phyloP scores from a whole-genome alignment of 2,888 invertebrate species.

The Pseudococcus jackbeardsleyi region DNA sequence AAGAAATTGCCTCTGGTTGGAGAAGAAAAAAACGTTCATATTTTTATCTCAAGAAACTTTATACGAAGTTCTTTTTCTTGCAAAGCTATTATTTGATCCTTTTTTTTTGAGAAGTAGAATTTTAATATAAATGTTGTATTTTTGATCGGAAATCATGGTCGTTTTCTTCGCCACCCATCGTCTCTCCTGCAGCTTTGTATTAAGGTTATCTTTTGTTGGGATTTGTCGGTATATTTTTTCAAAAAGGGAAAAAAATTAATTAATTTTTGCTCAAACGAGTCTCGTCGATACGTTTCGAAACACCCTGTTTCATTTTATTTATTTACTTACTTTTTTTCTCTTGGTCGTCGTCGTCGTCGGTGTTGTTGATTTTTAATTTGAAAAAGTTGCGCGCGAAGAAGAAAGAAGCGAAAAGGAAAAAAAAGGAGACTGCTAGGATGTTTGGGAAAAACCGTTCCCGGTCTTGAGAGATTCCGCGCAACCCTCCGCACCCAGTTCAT shows the following conservation, averaged over 20 bases:
- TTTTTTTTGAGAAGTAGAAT: neutral
- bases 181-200: neutral
- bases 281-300: neutral
- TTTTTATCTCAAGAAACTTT: neutral
- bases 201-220: conserved; percentile 6
- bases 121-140: conserved; percentile 13
- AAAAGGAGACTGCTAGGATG: neutral
- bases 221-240: neutral
- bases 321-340: conserved; percentile 15
- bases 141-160: conserved; percentile 8
- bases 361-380: conserved; percentile 49
- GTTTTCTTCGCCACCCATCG: neutral
- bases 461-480: neutral
- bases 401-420: neutral
- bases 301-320: conserved; percentile 8
- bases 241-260: neutral
- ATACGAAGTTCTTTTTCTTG: neutral
- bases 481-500: neutral
- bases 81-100: neutral
- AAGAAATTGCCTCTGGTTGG: conserved; percentile 4
- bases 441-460: neutral
- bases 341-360: neutral
- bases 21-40: neutral
- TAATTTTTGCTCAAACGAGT: neutral
- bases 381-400: conserved; percentile 30